phyloP scores from a whole-genome alignment of 1,140 invertebrate genomes.

The Choristoneura fumiferana region DNA sequence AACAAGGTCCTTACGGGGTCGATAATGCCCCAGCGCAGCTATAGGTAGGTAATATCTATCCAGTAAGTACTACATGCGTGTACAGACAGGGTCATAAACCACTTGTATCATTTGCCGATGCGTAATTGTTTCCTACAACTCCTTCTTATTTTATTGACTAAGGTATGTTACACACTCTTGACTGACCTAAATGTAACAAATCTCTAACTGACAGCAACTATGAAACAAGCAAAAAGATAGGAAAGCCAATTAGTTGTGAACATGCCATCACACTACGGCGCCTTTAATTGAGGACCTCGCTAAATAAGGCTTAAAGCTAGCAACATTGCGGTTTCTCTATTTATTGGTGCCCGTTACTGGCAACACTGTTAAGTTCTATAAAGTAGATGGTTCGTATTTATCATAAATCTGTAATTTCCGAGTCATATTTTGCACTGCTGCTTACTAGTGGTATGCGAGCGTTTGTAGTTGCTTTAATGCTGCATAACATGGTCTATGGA shows the following conservation, averaged over 20 bases:
- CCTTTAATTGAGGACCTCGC: slow-evolving; percentile 1
- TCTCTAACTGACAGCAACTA: too few relatives aligned
- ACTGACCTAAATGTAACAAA: too few relatives aligned
- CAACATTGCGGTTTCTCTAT: not conserved
- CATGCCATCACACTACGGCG: not conserved
- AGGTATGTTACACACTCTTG: too few relatives aligned
- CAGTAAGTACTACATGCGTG: too few relatives aligned
- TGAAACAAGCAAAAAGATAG: too few relatives aligned
- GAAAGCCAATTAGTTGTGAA: slow-evolving; percentile 3
- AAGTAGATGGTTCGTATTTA: not conserved
- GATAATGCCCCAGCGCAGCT: too few relatives aligned
- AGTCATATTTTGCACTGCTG: not conserved
- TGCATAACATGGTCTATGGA: not conserved
- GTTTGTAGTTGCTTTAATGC: not conserved
- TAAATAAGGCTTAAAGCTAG: slow-evolving; percentile 3
- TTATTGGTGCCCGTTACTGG: not conserved
- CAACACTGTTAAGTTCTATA: not conserved
- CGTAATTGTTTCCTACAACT: too few relatives aligned
- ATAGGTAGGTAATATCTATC: too few relatives aligned
- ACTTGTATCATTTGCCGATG: too few relatives aligned
- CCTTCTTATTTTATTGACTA: too few relatives aligned
- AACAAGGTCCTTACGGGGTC: too few relatives aligned
- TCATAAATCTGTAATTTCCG: slow-evolving; percentile 1
- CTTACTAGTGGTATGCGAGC: not conserved
- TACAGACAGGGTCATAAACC: too few relatives aligned